Evolutionary conservation across 2,113 vertebrate genomes (phyloP).

Genomic region (Lanius ludovicianus): DNA sequence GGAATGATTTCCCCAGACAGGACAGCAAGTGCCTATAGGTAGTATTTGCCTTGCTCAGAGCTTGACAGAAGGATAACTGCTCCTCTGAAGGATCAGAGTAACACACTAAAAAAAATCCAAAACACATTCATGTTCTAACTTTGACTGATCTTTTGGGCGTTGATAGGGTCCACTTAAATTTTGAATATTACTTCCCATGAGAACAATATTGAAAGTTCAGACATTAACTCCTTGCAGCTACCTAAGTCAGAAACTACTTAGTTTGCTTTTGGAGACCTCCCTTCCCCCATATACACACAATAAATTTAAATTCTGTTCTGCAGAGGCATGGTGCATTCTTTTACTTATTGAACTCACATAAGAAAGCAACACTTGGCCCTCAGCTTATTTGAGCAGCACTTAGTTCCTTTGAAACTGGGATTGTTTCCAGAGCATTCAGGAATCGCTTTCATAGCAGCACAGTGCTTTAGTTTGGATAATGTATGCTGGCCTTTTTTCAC

Average conservation of each 20-base stretch:
- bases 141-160: background rate
- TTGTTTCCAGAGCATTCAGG: conserved; percentile 45
- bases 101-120: background rate
- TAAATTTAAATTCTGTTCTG: background rate
- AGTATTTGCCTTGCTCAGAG: background rate
- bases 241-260: background rate
- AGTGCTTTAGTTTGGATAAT: conserved; percentile 47
- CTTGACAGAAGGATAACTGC: background rate
- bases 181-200: background rate
- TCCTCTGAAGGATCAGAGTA: background rate
- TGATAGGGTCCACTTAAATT: background rate
- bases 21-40: background rate
- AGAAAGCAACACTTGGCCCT: conserved; percentile 22
- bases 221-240: background rate
- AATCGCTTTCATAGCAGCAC: conserved; percentile 45
- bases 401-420: conserved; percentile 49
- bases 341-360: background rate
- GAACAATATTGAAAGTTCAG: background rate
- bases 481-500: conserved; percentile 22
- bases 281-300: background rate
- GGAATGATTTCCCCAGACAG: background rate
- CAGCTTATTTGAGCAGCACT: conserved; percentile 1
- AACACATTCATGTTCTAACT: background rate
- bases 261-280: background rate
- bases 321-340: background rate